Evolutionary conservation across 2,113 vertebrate genomes (phyloP).

Genomic region (Narcine bancroftii): DNA sequence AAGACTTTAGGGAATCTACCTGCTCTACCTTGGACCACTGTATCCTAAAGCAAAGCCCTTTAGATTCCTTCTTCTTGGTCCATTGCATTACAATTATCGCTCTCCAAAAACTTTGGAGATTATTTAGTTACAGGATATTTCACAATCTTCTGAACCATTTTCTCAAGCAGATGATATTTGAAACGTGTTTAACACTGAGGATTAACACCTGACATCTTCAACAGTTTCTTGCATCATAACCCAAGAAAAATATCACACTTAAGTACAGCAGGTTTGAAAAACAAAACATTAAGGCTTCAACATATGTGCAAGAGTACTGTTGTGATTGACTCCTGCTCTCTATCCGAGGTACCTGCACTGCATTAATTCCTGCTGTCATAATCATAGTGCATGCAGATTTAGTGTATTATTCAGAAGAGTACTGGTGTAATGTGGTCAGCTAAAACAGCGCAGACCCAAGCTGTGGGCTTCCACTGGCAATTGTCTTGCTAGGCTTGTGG

Average conservation of each 20-base stretch:
- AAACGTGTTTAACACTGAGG: not conserved
- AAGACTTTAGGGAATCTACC: not conserved
- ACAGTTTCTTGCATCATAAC: too few relatives aligned
- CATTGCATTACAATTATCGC: too few relatives aligned
- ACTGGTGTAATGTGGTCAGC: not conserved
- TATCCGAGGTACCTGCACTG: too few relatives aligned
- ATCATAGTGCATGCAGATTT: too few relatives aligned
- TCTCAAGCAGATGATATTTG: not conserved
- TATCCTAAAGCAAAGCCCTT: too few relatives aligned
- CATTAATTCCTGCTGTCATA: too few relatives aligned
- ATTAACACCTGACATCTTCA: too few relatives aligned
- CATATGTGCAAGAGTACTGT: too few relatives aligned
- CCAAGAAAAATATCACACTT: not conserved
- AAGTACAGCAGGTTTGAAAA: not conserved
- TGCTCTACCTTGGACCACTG: not conserved
- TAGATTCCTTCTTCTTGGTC: too few relatives aligned
- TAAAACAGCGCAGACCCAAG: not conserved
- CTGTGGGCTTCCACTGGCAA: not conserved
- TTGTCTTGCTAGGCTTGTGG: not conserved
- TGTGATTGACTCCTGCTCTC: too few relatives aligned
- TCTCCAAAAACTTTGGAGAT: too few relatives aligned
- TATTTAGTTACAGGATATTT: not conserved
- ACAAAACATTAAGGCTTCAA: not conserved
- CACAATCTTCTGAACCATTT: not conserved
- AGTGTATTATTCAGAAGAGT: too few relatives aligned